These are phyloP conservation scores for Oxystoma pomonae DNA, from an alignment of 2,888 invertebrate genomes.

Conservation along the genomic window DNA sequence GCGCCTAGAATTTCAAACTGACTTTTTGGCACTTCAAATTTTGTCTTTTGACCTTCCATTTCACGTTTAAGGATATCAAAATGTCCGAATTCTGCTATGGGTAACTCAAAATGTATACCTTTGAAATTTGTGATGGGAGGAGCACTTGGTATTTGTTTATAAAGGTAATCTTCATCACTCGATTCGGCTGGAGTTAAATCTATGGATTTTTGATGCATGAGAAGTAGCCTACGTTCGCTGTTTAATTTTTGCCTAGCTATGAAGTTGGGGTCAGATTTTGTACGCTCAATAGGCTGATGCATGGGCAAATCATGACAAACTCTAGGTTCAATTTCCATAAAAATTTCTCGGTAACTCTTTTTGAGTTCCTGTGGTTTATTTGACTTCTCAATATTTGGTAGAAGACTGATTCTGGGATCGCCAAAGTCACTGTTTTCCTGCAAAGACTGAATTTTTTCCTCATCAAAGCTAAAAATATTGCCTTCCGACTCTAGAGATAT, in stretches of 20 bases:
- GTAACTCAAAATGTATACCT: slow-evolving; percentile 47
- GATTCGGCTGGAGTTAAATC: slow-evolving; percentile 82
- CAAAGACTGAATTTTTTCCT: slow-evolving; percentile 69
- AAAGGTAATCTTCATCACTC: slow-evolving; percentile 77
- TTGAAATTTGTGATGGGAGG: slow-evolving; percentile 65
- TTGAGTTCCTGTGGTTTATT: slow-evolving; percentile 34
- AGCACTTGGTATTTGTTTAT: slow-evolving; percentile 68
- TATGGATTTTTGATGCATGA: slow-evolving; percentile 84
- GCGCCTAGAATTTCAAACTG: slow-evolving; percentile 61
- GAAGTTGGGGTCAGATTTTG: slow-evolving; percentile 83
- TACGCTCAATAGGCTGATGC: slow-evolving; percentile 75
- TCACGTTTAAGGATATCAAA: slow-evolving; percentile 57
- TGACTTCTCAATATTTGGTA: slow-evolving; percentile 39
- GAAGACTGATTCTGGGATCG: slow-evolving; percentile 39
- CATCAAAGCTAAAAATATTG: slow-evolving; percentile 71
- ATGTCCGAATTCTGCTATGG: slow-evolving; percentile 55
- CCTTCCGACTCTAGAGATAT: slow-evolving; percentile 66
- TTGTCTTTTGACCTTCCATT: slow-evolving; percentile 54
- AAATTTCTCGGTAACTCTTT: slow-evolving; percentile 47
- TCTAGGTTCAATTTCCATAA: slow-evolving; percentile 67
- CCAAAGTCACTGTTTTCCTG: slow-evolving; percentile 51
- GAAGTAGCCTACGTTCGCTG: slow-evolving; percentile 68
- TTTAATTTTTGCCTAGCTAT: slow-evolving; percentile 68
- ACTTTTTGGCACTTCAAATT: slow-evolving; percentile 68
- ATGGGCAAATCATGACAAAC: slow-evolving; percentile 44